phyloP scores from a whole-genome alignment of 2,797 vertebrate species.

The Mus caroli region DNA sequence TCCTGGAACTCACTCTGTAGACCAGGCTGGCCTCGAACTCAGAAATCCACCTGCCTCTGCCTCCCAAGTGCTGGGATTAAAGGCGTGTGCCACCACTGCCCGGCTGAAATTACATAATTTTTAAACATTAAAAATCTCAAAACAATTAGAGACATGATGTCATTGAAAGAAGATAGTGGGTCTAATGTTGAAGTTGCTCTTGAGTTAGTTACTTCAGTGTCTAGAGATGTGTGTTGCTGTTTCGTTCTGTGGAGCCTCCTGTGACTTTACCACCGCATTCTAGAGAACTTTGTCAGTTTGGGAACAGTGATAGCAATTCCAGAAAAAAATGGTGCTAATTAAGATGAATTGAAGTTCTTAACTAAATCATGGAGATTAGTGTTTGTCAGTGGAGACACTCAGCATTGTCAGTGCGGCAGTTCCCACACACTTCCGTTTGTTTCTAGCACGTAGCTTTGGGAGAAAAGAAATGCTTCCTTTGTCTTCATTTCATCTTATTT shows the following conservation, averaged over 20 bases:
- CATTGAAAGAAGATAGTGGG: not conserved
- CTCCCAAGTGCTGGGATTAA: too few species aligned
- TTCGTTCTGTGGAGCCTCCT: not conserved
- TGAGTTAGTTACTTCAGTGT: not conserved
- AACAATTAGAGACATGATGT: not conserved
- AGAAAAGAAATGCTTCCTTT: conserved; percentile 48
- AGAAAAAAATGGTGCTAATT: not conserved
- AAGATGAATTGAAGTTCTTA: not conserved
- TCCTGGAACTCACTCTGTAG: too few species aligned
- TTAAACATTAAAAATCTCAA: not conserved
- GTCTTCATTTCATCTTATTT: not conserved
- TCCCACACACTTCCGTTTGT: not conserved
- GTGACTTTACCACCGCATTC: not conserved
- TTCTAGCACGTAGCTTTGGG: not conserved
- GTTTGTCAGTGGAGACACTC: not conserved
- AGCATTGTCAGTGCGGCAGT: not conserved
- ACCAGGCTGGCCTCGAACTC: too few species aligned
- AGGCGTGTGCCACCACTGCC: too few species aligned
- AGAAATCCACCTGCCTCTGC: too few species aligned
- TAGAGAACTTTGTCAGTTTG: not conserved
- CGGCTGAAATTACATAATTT: not conserved
- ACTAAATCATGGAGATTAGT: not conserved
- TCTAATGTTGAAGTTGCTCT: not conserved
- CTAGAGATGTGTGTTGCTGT: not conserved
- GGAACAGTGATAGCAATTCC: not conserved